Evolutionary conservation across 1,140 invertebrate species (phyloP), one percentile per base, ranked within the genome.

Genomic region (Schlechtendalia chinensis): DNA sequence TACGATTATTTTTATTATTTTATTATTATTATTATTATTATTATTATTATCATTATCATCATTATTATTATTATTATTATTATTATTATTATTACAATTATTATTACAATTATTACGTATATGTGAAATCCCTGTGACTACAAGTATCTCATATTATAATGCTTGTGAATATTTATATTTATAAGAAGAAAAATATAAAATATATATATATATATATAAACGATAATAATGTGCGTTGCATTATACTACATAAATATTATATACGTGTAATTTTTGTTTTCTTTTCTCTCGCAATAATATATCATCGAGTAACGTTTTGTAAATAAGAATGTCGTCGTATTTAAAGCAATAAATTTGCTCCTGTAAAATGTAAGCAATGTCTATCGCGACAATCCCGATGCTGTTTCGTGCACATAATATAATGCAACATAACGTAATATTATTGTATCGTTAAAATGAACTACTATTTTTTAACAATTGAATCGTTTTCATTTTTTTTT

Each of bases 321-420:
- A 72, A 63, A 79, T 61, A 79, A 79, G 22, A 61, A 61, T 61
- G 22, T 79, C n/a, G 39, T 79, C 56, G 45, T 79, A 79, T 79
- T 63, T 47, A 79, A n/a, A 79, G 75, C 75, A 79, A 79, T 79
- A 79, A 75, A 47, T 19, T 79, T 79, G 75, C 54, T 79, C 58
- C n/a, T 50, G 39, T 79, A 58, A n/a, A 61, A 79, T 79, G 56
- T 79, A 79, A 79, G 75, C 75, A 79, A 79, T 79, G 75, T 79
- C 56, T 61, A 27, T 47, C n/a, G 56, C 39, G 75, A 79, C 75
- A 79, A 79, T 79, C 75, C 32, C 39, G 63, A 61, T 79, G 75
- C 56, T 79, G 27, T 79, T 79, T 79, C 27, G 75, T 79, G 75
- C 75, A 79, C 75, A 79, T 79, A 77, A 61, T 59, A 56, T n/a